phyloP scores from a whole-genome alignment of 2,797 vertebrate species.

The Heteromormyrus szaboi region DNA sequence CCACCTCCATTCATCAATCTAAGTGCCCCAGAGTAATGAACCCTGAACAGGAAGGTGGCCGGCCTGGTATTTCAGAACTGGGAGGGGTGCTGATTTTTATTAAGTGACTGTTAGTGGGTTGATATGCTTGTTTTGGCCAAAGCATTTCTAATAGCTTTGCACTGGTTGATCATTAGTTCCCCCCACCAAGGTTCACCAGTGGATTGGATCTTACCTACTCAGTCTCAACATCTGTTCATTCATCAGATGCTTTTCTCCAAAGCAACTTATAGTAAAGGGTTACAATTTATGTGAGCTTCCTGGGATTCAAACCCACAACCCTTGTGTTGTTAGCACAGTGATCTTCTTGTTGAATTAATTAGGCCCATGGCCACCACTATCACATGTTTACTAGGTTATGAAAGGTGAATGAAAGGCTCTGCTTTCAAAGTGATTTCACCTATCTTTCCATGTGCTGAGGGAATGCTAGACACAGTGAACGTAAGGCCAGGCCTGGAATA shows the following conservation, averaged over 20 bases:
- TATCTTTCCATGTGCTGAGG: neutral
- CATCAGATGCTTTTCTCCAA: neutral
- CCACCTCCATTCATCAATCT: constrained; percentile 3
- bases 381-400: neutral
- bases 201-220: neutral
- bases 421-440: neutral
- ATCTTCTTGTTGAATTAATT: neutral
- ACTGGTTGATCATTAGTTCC: neutral
- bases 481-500: neutral
- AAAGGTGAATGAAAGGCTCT: neutral
- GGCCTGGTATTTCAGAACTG: neutral
- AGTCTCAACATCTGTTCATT: neutral
- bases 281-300: neutral
- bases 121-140: neutral
- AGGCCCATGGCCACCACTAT: neutral
- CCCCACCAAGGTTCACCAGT: neutral
- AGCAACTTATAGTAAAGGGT: neutral
- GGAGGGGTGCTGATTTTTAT: neutral
- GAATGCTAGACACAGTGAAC: neutral
- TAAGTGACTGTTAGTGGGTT: neutral
- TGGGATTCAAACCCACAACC: neutral
- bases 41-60: neutral
- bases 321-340: neutral
- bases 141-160: neutral
- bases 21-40: neutral